These are phyloP conservation scores for Leptodactylus fallax DNA, from an alignment of 2,797 vertebrate genomes.

Conservation along the genomic window DNA sequence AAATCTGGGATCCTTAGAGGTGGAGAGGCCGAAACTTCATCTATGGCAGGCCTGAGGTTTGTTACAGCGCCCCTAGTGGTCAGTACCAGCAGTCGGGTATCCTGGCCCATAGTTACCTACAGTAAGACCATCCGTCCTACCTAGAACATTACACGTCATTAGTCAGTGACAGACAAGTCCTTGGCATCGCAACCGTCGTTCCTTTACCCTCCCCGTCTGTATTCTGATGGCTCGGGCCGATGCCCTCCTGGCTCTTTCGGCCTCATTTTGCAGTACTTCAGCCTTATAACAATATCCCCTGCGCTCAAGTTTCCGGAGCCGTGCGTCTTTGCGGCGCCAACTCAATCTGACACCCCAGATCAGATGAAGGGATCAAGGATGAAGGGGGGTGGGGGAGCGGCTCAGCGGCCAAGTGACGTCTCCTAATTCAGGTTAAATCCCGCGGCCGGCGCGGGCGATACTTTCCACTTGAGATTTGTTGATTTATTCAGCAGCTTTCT, in stretches of 20 bases:
- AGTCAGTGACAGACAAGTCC: not conserved
- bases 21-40: too few relatives aligned
- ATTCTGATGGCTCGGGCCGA: not conserved
- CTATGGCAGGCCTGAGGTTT: too few relatives aligned
- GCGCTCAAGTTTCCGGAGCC: slow-evolving; percentile 26
- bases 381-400: not conserved
- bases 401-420: not conserved
- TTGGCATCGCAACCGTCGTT: not conserved
- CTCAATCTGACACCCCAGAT: slow-evolving; percentile 47
- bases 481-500: slow-evolving; percentile 31
- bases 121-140: not conserved
- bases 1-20: too few relatives aligned
- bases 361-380: slow-evolving; percentile 13
- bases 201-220: not conserved
- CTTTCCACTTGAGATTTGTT: slow-evolving; percentile 14
- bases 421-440: slow-evolving; percentile 27
- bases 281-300: slow-evolving; percentile 26
- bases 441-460: not conserved
- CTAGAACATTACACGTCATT: not conserved
- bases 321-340: slow-evolving; percentile 22
- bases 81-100: not conserved
- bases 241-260: slow-evolving; percentile 8
- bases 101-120: not conserved
- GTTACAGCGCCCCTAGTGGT: not conserved
- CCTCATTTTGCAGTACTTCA: slow-evolving; percentile 9